These are phyloP conservation scores for Drosophila dives DNA, from an alignment of 2,888 invertebrate species.

Conservation along the genomic window DNA sequence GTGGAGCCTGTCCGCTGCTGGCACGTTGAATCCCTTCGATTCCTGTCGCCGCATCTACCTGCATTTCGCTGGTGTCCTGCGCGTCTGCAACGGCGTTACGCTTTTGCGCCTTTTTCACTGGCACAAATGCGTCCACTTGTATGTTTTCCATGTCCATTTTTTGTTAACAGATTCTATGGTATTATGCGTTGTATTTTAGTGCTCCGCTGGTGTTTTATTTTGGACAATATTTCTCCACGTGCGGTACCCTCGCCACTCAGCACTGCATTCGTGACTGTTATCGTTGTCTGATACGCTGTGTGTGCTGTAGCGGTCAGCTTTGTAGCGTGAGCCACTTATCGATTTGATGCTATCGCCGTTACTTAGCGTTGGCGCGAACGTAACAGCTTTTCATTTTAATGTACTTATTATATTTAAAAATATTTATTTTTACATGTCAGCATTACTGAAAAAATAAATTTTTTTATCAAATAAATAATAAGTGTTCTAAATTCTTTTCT, in stretches of 20 bases:
- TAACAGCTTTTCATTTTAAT: not conserved
- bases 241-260: conserved; percentile 24
- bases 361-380: conserved; percentile 17
- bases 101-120: conserved; percentile 76
- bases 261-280: conserved; percentile 18
- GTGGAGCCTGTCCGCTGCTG: conserved; percentile 69
- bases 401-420: not conserved
- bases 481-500: not conserved
- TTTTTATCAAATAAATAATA: not conserved
- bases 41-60: conserved; percentile 89
- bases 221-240: conserved; percentile 44
- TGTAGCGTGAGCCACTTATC: not conserved
- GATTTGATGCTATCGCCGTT: not conserved
- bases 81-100: conserved; percentile 63
- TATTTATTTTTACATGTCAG: not conserved
- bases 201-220: conserved; percentile 18
- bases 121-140: conserved; percentile 75
- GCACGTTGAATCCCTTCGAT: conserved; percentile 85
- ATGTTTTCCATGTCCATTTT: conserved; percentile 83
- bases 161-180: conserved; percentile 2
- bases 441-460: not conserved
- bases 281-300: conserved; percentile 17
- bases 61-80: conserved; percentile 86
- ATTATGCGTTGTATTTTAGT: not conserved
- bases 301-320: conserved; percentile 31